Conservation (phyloP, 1,140 invertebrate genomes). For the Pygmarrhopalites habei region DNA sequence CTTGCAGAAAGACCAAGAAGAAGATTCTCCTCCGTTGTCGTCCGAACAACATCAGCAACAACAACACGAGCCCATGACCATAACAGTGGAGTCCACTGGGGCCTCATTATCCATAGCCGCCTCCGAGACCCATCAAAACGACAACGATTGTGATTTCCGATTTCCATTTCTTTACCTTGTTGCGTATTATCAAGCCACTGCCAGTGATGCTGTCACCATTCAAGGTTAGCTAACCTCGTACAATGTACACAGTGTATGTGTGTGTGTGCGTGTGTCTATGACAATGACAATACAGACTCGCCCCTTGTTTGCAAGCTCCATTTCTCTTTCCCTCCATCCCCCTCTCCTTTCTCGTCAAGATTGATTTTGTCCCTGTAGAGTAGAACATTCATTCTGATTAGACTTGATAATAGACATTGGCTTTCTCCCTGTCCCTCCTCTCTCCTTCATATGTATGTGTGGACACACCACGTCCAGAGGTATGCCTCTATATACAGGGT, state of each 20-base stretch:
- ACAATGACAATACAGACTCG: too few relatives aligned
- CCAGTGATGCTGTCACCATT: neutral
- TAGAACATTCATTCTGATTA: neutral
- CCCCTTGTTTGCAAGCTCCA: neutral
- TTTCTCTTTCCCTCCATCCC: neutral
- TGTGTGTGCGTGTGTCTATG: too few relatives aligned
- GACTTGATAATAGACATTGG: conserved; percentile 3
- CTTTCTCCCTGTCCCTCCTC: neutral
- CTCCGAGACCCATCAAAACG: conserved; percentile 9
- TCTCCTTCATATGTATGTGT: too few relatives aligned
- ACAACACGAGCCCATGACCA: neutral
- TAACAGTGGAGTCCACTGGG: conserved; percentile 28
- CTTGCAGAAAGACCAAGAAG: neutral
- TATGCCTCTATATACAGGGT: too few relatives aligned
- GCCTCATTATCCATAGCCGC: conserved; percentile 30
- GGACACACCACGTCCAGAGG: too few relatives aligned
- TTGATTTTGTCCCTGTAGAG: neutral
- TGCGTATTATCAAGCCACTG: conserved; percentile 13
- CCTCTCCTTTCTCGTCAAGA: neutral
- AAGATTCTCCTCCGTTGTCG: too few relatives aligned
- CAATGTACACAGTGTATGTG: neutral
- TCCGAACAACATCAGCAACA: conserved; percentile 1
- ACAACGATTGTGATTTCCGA: too few relatives aligned
- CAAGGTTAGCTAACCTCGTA: neutral
- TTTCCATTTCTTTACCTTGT: conserved; percentile 31